Evolutionary conservation across 2,113 vertebrate species (phyloP).

Genomic region (Pelobates fuscus): DNA sequence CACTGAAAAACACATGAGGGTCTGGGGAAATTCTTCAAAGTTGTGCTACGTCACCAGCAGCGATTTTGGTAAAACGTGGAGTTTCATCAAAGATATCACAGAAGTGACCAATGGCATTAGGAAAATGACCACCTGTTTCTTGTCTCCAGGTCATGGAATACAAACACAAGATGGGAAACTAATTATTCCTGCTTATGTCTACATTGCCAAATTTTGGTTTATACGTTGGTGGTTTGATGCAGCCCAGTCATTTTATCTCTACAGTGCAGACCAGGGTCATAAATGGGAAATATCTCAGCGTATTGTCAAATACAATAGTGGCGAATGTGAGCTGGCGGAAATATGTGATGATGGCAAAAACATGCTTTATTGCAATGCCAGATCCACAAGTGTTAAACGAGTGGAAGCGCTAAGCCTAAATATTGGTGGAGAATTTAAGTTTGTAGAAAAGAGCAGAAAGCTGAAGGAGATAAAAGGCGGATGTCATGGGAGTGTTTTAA

Average conservation of each 20-base stretch:
- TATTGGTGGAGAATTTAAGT: slow-evolving; percentile 69
- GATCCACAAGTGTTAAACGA: slow-evolving; percentile 64
- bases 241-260: slow-evolving; percentile 78
- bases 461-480: slow-evolving; percentile 72
- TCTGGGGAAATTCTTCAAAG: slow-evolving; percentile 75
- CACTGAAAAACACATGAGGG: slow-evolving; percentile 74
- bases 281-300: slow-evolving; percentile 76
- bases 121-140: slow-evolving; percentile 78
- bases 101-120: slow-evolving; percentile 69
- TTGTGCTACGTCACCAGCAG: slow-evolving; percentile 80
- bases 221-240: slow-evolving; percentile 58
- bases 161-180: slow-evolving; percentile 80
- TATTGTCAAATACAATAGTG: slow-evolving; percentile 52
- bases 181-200: slow-evolving; percentile 83
- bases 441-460: slow-evolving; percentile 54
- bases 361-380: slow-evolving; percentile 85
- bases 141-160: slow-evolving; percentile 89
- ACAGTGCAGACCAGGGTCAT: slow-evolving; percentile 80
- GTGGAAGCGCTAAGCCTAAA: slow-evolving; percentile 76
- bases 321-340: slow-evolving; percentile 87
- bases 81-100: slow-evolving; percentile 76
- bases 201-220: slow-evolving; percentile 62
- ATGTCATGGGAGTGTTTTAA: slow-evolving; percentile 89
- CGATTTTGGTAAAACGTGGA: slow-evolving; percentile 77
- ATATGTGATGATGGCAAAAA: slow-evolving; percentile 60